Conservation (phyloP, 2,797 vertebrate species). For the Chromobotia macracanthus region DNA sequence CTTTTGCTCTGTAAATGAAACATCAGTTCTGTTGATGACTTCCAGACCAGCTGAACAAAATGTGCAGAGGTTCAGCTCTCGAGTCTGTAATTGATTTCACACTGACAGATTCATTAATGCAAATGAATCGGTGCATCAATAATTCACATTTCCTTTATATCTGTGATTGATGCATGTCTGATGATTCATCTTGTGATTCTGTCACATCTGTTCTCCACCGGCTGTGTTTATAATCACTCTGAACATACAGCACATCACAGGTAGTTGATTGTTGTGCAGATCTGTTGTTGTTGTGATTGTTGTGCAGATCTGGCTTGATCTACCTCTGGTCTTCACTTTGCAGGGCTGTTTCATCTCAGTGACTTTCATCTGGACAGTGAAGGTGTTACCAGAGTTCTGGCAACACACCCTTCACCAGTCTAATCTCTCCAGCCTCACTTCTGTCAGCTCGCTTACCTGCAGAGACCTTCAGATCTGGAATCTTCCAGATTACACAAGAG, state of each 20-base stretch:
- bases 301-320: not conserved
- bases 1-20: not conserved
- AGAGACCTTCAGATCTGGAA: constrained; percentile 18
- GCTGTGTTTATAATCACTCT: not conserved
- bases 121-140: constrained; percentile 18
- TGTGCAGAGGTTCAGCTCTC: not conserved
- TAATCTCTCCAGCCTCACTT: constrained; percentile 14
- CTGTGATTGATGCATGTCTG: constrained; percentile 9
- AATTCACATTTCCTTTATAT: constrained; percentile 16
- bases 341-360: not conserved
- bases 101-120: not conserved
- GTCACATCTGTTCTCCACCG: not conserved
- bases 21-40: no score
- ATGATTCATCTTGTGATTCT: constrained; percentile 2
- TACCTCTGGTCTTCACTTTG: constrained; percentile 12
- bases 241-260: constrained; percentile 6
- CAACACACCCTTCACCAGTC: not conserved
- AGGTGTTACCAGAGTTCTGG: constrained; percentile 10
- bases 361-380: not conserved
- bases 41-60: no score
- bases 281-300: not conserved
- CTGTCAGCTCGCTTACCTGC: not conserved
- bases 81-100: constrained; percentile 11
- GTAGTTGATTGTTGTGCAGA: not conserved
- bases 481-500: constrained; percentile 20